A percentile compares a stretch with the other conserved stretches of the same genome.
Conservation (phyloP, 2,113 vertebrate species). For the Mormoops blainvillei region DNA sequence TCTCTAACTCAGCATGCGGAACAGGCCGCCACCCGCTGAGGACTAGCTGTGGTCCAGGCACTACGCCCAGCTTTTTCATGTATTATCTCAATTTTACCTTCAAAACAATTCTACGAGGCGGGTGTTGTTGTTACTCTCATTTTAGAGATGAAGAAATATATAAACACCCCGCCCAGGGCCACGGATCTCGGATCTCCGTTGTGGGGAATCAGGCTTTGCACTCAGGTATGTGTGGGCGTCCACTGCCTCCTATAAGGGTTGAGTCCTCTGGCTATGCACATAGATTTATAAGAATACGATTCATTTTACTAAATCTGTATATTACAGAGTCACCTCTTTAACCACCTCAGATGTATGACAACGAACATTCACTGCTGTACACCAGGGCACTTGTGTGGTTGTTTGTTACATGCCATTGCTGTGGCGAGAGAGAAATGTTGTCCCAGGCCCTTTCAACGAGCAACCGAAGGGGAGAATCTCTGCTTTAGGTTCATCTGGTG, state of each 20-base stretch:
- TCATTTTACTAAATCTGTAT: not conserved
- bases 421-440: not conserved
- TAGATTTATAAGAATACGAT: not conserved
- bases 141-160: not conserved
- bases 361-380: accelerated
- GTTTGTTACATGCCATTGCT: not conserved
- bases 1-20: not conserved
- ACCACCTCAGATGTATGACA: no score
- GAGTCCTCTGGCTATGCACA: accelerated
- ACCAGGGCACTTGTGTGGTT: accelerated
- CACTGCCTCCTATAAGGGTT: not conserved
- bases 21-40: not conserved
- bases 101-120: not conserved
- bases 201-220: not conserved
- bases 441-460: accelerated
- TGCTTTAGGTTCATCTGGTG: not conserved
- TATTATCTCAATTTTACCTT: not conserved
- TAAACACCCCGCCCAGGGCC: not conserved
- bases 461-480: not conserved
- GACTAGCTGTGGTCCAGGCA: not conserved
- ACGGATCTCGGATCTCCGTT: accelerated
- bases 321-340: not conserved
- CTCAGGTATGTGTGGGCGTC: no score
- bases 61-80: not conserved
- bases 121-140: not conserved